Base-by-base conservation (phyloP, 2,113 vertebrate species). In the Gambusia holbrooki region DNA sequence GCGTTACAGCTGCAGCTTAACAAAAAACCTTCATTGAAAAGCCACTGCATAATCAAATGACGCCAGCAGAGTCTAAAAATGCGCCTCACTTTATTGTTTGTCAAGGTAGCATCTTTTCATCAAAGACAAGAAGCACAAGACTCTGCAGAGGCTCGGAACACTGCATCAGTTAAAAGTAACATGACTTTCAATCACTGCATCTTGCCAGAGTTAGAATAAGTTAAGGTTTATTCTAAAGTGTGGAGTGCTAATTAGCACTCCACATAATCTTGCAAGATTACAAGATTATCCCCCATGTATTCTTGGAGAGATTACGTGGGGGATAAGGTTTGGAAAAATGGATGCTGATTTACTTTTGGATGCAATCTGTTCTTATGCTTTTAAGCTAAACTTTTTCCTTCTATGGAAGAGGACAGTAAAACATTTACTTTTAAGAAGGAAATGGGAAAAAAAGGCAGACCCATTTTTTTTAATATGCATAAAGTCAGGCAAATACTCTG, bases 81-180 rank as follows among this genome's bases (percentile, higher is more conserved):
- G 62, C 81, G 68, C 9, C 70, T 83, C 17, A 19, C 77, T 76
- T 81, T 4, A 63, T 86, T 73, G 77, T 90, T 79, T 81, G 73
- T 79, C 80, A 84, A 84, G 86, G 86, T 86, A 87, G 77, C 69
- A 74, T 91, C 87, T 87, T 91, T 89, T 92, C 83, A 87, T 88
- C 71, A 27, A 58, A 63, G 58, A 74, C 71, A 73, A 81, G 80
- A 69, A 35, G 69, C 70, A 72, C 58, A 66, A 63, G 80, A 77
- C 80, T 77, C 83, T 90, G 68, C 74, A 78, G 89, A 87, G 81
- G 78, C 62, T 60, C 17, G 8, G 65, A 77, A 83, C 71, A 89
- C 85, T 85, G 30, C 35, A 28, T 85, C 81, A 84, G 25, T 77
- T 81, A 89, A 87, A 78, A 64, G 51, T 65, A 83, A 76, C 80